These are phyloP conservation scores for Monoplex corrugatus DNA, from an alignment of 2,888 invertebrate genomes.

Conservation along the genomic window DNA sequence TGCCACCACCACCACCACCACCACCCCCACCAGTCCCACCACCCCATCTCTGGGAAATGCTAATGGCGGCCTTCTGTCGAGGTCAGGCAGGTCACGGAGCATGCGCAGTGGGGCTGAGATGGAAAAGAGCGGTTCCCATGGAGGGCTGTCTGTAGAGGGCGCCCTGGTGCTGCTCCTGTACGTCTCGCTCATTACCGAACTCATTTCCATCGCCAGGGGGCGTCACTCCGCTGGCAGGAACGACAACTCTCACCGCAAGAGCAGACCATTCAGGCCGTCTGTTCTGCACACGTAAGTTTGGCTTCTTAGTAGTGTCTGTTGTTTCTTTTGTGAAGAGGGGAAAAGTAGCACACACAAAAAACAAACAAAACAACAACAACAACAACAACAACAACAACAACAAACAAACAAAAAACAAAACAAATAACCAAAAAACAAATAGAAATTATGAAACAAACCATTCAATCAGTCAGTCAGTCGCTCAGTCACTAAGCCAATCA, in stretches of 20 bases:
- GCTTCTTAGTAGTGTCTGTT: neutral
- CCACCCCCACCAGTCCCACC: no score
- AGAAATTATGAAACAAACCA: no score
- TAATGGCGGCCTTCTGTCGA: neutral
- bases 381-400: no score
- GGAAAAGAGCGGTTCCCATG: neutral
- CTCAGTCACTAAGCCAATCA: no score
- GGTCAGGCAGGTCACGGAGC: constrained; percentile 1
- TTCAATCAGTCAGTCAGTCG: no score
- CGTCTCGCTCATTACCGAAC: constrained; percentile 27
- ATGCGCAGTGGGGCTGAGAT: constrained; percentile 22
- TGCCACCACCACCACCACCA: no score
- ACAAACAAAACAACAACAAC: no score
- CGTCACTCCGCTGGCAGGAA: neutral
- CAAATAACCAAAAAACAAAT: no score
- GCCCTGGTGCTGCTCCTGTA: constrained; percentile 44
- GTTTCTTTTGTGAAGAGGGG: neutral
- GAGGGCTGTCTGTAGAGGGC: constrained; percentile 39
- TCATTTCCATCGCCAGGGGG: constrained; percentile 23
- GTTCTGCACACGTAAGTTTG: neutral
- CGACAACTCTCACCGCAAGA: neutral
- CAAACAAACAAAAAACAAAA: no score
- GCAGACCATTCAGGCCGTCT: neutral
- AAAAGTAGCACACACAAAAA: no score
- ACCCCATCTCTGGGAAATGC: no score